Conservation (phyloP, 1,140 invertebrate genomes). For the Bombus superbus region DNA sequence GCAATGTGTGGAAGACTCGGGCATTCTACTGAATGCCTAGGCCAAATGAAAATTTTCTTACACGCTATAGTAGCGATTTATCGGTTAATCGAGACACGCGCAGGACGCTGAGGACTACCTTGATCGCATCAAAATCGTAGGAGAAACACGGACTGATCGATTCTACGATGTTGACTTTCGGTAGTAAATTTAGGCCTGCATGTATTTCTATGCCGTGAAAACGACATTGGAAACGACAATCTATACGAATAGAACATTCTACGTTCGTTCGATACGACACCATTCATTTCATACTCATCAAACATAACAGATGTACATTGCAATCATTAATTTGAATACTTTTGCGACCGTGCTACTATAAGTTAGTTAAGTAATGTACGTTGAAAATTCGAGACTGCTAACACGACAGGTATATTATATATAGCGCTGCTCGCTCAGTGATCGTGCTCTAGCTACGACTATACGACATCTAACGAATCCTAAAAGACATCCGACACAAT, state of each 20-base stretch:
- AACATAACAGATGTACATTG: neutral
- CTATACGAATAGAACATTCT: neutral
- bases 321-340: slow-evolving; percentile 10
- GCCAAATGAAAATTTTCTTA: slow-evolving; percentile 43
- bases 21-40: slow-evolving; percentile 60
- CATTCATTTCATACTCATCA: slow-evolving; percentile 16
- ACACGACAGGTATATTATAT: no score
- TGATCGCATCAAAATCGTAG: slow-evolving; percentile 21
- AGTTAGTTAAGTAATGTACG: neutral
- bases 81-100: slow-evolving; percentile 24
- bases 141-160: slow-evolving; percentile 8
- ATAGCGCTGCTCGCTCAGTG: no score
- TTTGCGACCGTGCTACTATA: neutral
- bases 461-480: neutral
- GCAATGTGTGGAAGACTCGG: slow-evolving; percentile 68
- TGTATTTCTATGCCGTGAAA: slow-evolving; percentile 9
- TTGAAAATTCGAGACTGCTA: neutral
- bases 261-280: slow-evolving; percentile 18
- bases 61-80: slow-evolving; percentile 48
- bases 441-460: neutral
- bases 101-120: slow-evolving; percentile 24
- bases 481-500: neutral
- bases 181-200: slow-evolving; percentile 20
- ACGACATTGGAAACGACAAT: slow-evolving; percentile 38
- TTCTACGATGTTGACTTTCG: slow-evolving; percentile 24